Base-by-base conservation (phyloP, 2,797 vertebrate genomes). In the Enteromius unitaeniatus region DNA sequence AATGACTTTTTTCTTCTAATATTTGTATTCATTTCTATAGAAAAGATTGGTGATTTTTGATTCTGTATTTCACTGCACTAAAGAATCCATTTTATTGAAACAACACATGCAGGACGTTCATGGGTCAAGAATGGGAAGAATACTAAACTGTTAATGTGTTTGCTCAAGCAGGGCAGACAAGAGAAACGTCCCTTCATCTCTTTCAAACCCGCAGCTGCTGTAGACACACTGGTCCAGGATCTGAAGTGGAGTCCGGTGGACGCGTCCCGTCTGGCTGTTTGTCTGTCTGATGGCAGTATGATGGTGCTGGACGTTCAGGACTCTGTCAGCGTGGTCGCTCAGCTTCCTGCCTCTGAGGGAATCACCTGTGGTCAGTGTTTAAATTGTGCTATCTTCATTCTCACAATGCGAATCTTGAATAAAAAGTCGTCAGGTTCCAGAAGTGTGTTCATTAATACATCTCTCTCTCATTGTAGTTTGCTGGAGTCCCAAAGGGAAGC, bases 401-500 rank as follows among this genome's bases (percentile, higher is more conserved):
- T 28, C 23, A 23, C 53, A 58, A 9, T 55, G 53, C 53, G n/a
- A 17, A 55, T 21, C 53, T 55, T 55, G 53, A 55, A 21, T 55
- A n/a, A n/a, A 1, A n/a, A 55, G 21, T 10, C n/a, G 11, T 23
- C 55, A 62, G 26, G 6, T 3, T 6, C 26, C 60, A 64, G n/a
- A n/a, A n/a, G 14, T 37, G 0, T 42, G 31, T 19, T 26, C 4
- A 37, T 58, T 68, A 19, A 7, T 62, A 47, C 11, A 8, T 5
- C 7, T 37, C 4, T 45, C 2, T 7, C 3, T 10, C 55, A 60
- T 6, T 55, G 65, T 87, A 99, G 98, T 99, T 86, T 97, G 97
- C 90, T 99, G 98, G 98, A 99, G 98, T 90, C 98, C 98, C 2
- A 99, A 99, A 92, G 98, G 98, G 81, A 99, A 99, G 90, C 98